Conservation (phyloP, 2,113 vertebrate genomes). For the Nyctibius bracteatus region DNA sequence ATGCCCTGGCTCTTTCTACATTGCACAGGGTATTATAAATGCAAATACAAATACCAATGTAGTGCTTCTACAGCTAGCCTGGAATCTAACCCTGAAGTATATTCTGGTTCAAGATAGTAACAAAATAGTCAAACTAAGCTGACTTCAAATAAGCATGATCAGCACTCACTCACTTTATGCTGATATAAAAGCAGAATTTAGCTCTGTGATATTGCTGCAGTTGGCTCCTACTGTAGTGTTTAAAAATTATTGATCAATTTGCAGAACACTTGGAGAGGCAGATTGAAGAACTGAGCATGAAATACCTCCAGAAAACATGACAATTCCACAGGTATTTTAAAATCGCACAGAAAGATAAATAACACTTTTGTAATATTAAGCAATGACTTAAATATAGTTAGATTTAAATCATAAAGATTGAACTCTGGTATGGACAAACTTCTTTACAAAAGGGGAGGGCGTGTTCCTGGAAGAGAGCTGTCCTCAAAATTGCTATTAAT, state of each 20-base stretch:
- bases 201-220: neutral
- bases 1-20: neutral
- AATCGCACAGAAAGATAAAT: neutral
- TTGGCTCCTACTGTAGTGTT: neutral
- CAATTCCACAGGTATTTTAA: neutral
- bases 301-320: neutral
- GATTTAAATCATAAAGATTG: neutral
- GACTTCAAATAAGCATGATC: neutral
- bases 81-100: neutral
- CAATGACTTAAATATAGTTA: neutral
- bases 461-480: neutral
- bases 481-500: neutral
- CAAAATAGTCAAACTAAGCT: neutral
- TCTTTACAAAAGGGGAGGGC: neutral
- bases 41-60: neutral
- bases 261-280: neutral
- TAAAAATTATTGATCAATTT: slow-evolving; percentile 25
- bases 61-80: neutral
- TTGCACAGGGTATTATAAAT: neutral
- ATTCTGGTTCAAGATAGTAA: neutral
- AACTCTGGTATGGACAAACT: neutral
- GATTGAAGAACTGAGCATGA: neutral
- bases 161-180: neutral
- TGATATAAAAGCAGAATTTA: neutral
- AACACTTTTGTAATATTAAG: neutral